Percentiles rank a stretch among this genome's conserved stretches.
phyloP scores from a whole-genome alignment of 2,797 vertebrate species.

The Rallus crepitans region DNA sequence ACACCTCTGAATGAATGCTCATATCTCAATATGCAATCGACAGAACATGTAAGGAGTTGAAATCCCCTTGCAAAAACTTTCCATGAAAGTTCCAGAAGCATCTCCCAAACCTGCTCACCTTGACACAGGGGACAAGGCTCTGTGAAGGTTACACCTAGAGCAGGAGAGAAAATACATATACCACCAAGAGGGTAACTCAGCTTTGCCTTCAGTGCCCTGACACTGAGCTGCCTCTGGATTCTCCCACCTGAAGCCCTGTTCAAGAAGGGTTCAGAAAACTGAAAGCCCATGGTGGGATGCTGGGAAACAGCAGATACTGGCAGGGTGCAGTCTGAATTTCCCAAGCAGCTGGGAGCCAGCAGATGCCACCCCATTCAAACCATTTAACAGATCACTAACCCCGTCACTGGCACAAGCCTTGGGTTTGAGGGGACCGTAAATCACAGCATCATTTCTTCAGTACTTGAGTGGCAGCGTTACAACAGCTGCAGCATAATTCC shows the following conservation, averaged over 20 bases:
- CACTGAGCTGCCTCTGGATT: background rate
- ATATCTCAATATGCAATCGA: background rate
- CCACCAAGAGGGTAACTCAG: background rate
- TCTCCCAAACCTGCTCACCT: background rate
- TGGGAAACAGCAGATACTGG: background rate
- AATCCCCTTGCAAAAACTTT: background rate
- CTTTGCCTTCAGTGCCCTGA: background rate
- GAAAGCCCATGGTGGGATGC: background rate
- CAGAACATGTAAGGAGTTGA: background rate
- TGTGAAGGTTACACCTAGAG: background rate
- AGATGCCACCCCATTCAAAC: background rate
- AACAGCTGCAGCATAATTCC: background rate
- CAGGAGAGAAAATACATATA: background rate
- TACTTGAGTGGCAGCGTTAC: background rate
- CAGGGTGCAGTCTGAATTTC: background rate
- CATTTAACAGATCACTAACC: background rate
- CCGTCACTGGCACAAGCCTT: background rate
- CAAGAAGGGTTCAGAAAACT: background rate
- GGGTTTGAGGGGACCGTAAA: background rate
- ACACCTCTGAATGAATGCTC: background rate
- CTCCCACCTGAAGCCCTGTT: background rate
- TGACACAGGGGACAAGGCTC: background rate
- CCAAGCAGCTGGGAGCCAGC: background rate
- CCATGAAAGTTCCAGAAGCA: background rate
- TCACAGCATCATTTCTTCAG: background rate